Percentiles rank a stretch among this genome's conserved stretches.
These are phyloP conservation scores for Hemitrygon akajei DNA, from an alignment of 2,797 vertebrate species.

Conservation along the genomic window DNA sequence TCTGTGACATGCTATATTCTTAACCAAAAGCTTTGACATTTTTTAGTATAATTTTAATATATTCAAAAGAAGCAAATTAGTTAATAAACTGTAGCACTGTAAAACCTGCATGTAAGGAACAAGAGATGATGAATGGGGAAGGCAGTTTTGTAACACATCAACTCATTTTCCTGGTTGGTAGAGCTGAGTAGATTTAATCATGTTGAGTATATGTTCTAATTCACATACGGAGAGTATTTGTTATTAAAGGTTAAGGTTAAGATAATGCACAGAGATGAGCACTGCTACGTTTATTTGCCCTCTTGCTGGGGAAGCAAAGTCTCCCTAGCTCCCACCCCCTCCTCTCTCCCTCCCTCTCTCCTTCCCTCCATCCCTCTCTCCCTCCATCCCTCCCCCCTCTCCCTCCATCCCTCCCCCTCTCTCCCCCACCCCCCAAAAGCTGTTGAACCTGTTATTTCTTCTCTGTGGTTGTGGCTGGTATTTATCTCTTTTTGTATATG, in stretches of 20 bases:
- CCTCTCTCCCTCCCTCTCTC: no score
- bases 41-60: neutral
- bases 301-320: neutral
- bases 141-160: neutral
- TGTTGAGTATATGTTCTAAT: neutral
- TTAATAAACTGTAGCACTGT: neutral
- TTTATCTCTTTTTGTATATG: neutral
- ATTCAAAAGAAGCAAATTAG: neutral
- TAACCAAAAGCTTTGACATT: neutral
- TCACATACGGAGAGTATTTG: neutral
- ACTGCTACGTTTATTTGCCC: neutral
- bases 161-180: neutral
- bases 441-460: neutral
- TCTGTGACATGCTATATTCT: neutral
- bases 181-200: neutral
- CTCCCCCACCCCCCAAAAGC: neutral
- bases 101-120: neutral
- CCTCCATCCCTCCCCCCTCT: no score
- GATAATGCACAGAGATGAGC: neutral
- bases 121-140: neutral
- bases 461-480: slow-evolving; percentile 7
- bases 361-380: no score
- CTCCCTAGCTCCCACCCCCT: neutral
- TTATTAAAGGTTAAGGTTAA: neutral
- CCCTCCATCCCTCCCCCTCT: neutral